Evolutionary conservation across 2,888 invertebrate genomes (phyloP).

Genomic region (Junonia oenone): DNA sequence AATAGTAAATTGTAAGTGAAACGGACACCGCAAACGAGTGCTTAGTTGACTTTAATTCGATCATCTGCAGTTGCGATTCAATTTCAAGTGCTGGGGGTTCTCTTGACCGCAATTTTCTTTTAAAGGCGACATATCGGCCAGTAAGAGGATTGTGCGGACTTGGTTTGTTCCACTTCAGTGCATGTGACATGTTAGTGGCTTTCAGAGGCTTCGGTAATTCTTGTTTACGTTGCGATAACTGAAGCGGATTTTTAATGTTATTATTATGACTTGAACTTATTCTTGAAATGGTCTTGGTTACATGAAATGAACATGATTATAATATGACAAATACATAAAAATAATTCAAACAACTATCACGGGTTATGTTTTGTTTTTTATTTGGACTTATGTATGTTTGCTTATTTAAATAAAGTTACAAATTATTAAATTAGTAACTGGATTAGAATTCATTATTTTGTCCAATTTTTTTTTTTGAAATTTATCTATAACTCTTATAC

Average conservation of each 20-base stretch:
- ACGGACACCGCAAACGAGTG: not conserved
- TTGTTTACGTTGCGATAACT: slow-evolving; percentile 4
- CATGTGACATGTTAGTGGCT: slow-evolving; percentile 27
- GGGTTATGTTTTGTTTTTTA: no score
- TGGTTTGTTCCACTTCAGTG: slow-evolving; percentile 25
- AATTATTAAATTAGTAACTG: no score
- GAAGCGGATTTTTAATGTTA: not conserved
- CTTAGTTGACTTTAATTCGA: slow-evolving; percentile 10
- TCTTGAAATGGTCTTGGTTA: no score
- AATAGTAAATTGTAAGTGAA: not conserved
- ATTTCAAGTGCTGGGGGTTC: slow-evolving; percentile 8
- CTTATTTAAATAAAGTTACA: no score
- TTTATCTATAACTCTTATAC: no score
- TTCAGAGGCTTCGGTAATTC: slow-evolving; percentile 17
- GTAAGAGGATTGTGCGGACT: slow-evolving; percentile 24
- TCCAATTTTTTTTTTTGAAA: no score
- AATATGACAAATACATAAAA: no score
- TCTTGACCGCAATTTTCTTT: slow-evolving; percentile 17
- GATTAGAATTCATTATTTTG: no score
- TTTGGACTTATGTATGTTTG: no score
- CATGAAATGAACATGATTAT: no score
- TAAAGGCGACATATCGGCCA: slow-evolving; percentile 16
- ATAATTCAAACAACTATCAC: no score
- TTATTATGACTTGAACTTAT: not conserved
- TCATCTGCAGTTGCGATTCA: slow-evolving; percentile 7